Base-by-base conservation (phyloP, 2,113 vertebrate genomes). In the Perca fluviatilis region DNA sequence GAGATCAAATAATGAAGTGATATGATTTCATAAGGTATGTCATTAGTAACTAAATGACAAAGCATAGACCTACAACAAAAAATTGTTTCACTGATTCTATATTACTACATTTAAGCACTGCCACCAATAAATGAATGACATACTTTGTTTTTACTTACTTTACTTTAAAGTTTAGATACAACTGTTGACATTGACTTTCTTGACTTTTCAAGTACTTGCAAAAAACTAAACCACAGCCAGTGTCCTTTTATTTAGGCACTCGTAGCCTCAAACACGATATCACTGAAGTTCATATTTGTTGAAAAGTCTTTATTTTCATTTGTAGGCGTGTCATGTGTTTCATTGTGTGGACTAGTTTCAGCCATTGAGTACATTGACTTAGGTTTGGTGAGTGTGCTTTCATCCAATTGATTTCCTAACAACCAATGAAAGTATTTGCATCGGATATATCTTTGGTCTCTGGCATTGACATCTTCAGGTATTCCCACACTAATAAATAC, bases 11-110 rank as follows among this genome's bases (percentile, higher is more conserved):
- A 18, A 47, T 23, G 14, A 47, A 27, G 25, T 40, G 40, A 64
- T 47, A 30, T 58, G 77, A 56, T 63, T 84, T 85, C 23, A 66
- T 56, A 3, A 33, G 15, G 6, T n/a, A 46, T 43, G 40, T 11
- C 25, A 11, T 30, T 51, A 69, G 56, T 18, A 19, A 68, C 40
- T 47, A 15, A 23, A 80, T 57, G 40, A 6, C 57, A 5, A 27
- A 40, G 9, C 14, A 33, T 19, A 30, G 13, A 43, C 18, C 23
- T 54, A 21, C 36, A 65, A 56, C 21, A 72, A 23, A 21, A 2
- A 12, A 33, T 43, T 2, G 19, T 36, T 79, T 56, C 14, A 50
- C 10, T 36, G n/a, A 64, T 54, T 56, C 7, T n/a, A 12, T 13
- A 27, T 54, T 14, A 27, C 6, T 14, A 30, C 23, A 43, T 33